These are phyloP conservation scores for Thalassarche chlororhynchos DNA, from an alignment of 2,113 vertebrate species.

Conservation along the genomic window DNA sequence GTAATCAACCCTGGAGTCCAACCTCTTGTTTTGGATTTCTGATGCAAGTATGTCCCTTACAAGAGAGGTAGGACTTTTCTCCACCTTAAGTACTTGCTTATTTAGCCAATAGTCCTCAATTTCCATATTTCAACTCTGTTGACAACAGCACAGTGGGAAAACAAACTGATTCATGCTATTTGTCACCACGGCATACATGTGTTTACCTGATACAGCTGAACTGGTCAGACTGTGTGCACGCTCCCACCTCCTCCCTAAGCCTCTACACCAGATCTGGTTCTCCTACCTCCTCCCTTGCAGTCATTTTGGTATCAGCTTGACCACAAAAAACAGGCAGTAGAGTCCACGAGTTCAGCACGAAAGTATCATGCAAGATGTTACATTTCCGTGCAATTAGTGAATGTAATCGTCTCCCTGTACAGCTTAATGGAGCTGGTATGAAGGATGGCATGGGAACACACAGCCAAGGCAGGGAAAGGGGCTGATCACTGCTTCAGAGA, in stretches of 20 bases:
- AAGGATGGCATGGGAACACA: not conserved
- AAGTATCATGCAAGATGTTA: not conserved
- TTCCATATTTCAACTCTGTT: not conserved
- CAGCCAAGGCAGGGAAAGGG: not conserved
- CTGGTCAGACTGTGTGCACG: not conserved
- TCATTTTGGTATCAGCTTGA: not conserved
- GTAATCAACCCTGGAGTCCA: not conserved
- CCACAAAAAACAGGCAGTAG: not conserved
- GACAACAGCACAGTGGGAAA: not conserved
- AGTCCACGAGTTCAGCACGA: not conserved
- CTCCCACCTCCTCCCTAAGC: not conserved
- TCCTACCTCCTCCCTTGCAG: not conserved
- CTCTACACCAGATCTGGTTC: not conserved
- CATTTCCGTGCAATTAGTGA: not conserved
- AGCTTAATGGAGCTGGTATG: not conserved
- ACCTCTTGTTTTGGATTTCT: not conserved
- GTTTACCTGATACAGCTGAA: not conserved
- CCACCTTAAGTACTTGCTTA: not conserved
- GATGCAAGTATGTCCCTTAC: not conserved
- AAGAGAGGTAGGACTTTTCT: not conserved
- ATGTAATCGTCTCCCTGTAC: accelerated
- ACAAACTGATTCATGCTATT: not conserved
- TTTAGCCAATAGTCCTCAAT: not conserved
- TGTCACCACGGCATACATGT: not conserved
- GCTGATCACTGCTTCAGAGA: not conserved